A percentile compares a stretch with the other conserved stretches of the same genome.
Conservation (phyloP, 2,888 invertebrate genomes). For the Vanessa cardui region DNA sequence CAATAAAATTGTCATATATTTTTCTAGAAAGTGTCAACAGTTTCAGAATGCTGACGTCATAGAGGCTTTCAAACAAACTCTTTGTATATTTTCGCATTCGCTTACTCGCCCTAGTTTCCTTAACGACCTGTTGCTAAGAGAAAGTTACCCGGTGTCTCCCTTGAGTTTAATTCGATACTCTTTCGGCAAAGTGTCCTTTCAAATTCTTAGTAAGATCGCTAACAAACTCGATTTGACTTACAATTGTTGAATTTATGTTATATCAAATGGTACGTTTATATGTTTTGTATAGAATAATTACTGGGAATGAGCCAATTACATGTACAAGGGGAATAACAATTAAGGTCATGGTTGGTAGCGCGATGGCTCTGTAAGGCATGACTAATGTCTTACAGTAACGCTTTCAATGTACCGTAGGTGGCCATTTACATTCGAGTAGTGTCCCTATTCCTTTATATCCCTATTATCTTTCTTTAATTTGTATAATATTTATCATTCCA, state of each 20-base stretch:
- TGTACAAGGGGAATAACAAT: background rate
- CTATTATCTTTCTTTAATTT: no score
- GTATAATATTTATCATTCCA: no score
- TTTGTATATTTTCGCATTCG: conserved; percentile 38
- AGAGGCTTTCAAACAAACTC: conserved; percentile 31
- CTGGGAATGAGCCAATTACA: background rate
- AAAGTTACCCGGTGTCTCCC: conserved; percentile 50
- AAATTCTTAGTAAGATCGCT: conserved; percentile 36
- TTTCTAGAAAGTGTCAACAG: conserved; percentile 35
- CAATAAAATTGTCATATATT: conserved; percentile 33
- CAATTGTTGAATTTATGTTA: conserved; percentile 23
- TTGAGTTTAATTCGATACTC: conserved; percentile 45
- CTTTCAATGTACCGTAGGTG: no score
- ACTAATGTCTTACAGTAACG: no score
- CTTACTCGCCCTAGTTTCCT: conserved; percentile 52
- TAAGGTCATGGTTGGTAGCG: background rate
- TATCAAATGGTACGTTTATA: conserved; percentile 2
- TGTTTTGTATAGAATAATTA: background rate
- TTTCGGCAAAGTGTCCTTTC: conserved; percentile 54
- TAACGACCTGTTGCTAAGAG: conserved; percentile 70
- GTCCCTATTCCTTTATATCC: no score
- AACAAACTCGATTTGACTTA: conserved; percentile 37
- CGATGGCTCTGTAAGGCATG: background rate
- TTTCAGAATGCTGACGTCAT: conserved; percentile 33
- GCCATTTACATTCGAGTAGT: no score